Conservation (phyloP, 1,140 invertebrate species). For the Nylanderia fulva region DNA sequence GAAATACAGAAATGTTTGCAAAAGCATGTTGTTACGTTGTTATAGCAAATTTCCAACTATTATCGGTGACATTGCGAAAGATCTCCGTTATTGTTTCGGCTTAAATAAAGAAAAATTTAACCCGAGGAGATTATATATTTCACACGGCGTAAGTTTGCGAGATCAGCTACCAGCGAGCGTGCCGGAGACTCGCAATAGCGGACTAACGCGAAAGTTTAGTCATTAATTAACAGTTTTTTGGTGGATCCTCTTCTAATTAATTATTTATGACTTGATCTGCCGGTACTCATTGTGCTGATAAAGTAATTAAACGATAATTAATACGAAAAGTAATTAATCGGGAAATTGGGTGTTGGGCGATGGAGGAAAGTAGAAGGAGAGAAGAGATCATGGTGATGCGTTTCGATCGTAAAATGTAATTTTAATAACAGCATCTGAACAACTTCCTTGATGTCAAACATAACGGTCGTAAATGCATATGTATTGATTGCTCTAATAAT, state of each 20-base stretch:
- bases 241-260: constrained; percentile 31
- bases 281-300: constrained; percentile 19
- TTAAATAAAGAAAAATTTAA: constrained; percentile 61
- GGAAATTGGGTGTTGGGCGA: neutral
- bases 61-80: constrained; percentile 55
- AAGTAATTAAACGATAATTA: constrained; percentile 66
- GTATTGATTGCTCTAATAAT: neutral
- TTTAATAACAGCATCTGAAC: neutral
- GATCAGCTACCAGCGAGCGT: constrained; percentile 44
- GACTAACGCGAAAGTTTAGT: constrained; percentile 57
- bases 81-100: constrained; percentile 60
- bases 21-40: constrained; percentile 45
- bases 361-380: no score
- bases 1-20: constrained; percentile 8
- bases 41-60: constrained; percentile 28
- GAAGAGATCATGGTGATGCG: neutral
- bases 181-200: constrained; percentile 37
- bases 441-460: constrained; percentile 10
- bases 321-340: constrained; percentile 47
- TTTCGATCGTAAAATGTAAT: neutral
- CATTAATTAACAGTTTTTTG: constrained; percentile 70
- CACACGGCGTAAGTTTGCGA: constrained; percentile 49
- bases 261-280: constrained; percentile 56
- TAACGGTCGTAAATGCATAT: constrained; percentile 1
- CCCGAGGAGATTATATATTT: constrained; percentile 46